Percentiles rank a stretch among this genome's conserved stretches.
phyloP scores from a whole-genome alignment of 2,113 vertebrate species.

The Phylloscopus trochilus region DNA sequence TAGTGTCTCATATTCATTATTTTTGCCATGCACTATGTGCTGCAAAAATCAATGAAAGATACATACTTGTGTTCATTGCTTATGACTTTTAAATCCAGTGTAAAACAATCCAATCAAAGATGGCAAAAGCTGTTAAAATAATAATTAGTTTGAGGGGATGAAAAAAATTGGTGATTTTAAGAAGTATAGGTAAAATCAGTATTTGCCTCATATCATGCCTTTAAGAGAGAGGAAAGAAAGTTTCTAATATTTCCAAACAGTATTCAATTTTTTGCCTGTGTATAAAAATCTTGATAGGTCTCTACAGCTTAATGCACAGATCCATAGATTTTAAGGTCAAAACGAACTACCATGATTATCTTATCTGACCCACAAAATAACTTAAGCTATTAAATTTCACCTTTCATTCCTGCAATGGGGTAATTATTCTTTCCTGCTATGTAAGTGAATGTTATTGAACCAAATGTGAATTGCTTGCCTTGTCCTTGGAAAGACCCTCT shows the following conservation, averaged over 20 bases:
- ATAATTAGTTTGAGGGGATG: background rate
- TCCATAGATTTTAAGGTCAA: background rate
- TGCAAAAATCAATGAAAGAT: background rate
- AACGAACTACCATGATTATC: background rate
- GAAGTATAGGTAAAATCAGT: background rate
- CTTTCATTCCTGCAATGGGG: background rate
- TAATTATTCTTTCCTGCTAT: slow-evolving; percentile 20
- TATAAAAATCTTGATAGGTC: background rate
- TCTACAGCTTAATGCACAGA: background rate
- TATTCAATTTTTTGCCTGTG: background rate
- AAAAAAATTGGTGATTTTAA: background rate
- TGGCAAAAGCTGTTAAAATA: background rate
- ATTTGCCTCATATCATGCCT: background rate
- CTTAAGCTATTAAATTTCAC: background rate
- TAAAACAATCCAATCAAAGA: background rate
- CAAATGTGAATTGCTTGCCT: background rate
- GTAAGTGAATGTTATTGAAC: background rate
- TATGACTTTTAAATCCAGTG: background rate
- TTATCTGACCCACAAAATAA: background rate
- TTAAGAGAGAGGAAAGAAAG: background rate
- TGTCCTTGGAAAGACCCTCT: slow-evolving; percentile 32
- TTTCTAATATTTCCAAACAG: background rate
- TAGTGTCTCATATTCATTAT: background rate
- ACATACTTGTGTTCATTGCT: background rate
- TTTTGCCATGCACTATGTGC: background rate